These are phyloP conservation scores for Leptocoma aspasia DNA, from an alignment of 2,113 vertebrate genomes.

Conservation along the genomic window DNA sequence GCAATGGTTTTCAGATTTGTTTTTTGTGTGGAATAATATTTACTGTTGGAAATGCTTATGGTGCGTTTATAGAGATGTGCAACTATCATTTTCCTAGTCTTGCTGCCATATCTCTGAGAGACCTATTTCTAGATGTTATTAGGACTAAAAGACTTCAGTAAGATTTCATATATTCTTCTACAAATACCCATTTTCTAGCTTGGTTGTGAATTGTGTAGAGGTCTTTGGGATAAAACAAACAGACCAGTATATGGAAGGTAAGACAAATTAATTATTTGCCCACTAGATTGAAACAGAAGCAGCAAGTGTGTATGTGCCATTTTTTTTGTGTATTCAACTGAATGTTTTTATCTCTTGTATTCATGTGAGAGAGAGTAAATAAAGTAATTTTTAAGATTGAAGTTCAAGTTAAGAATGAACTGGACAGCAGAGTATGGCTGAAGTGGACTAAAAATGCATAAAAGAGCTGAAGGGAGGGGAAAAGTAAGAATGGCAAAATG, in stretches of 20 bases:
- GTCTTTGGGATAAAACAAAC: neutral
- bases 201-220: neutral
- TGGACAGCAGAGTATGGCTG: neutral
- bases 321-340: neutral
- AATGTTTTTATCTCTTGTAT: neutral
- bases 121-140: neutral
- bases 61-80: neutral
- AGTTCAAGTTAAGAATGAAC: neutral
- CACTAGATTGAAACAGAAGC: conserved; percentile 14
- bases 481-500: neutral
- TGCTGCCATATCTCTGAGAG: neutral
- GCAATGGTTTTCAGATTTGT: neutral
- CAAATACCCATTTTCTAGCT: neutral
- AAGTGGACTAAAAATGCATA: neutral
- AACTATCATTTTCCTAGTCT: neutral
- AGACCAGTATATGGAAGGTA: neutral
- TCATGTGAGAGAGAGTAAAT: neutral
- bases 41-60: neutral
- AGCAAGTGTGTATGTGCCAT: neutral
- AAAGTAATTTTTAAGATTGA: neutral
- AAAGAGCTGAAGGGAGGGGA: neutral
- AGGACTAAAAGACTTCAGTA: neutral
- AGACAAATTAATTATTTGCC: neutral
- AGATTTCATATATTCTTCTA: neutral
- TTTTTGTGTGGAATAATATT: neutral